Conservation (phyloP, 2,888 invertebrate species). For the Agelastica alni region DNA sequence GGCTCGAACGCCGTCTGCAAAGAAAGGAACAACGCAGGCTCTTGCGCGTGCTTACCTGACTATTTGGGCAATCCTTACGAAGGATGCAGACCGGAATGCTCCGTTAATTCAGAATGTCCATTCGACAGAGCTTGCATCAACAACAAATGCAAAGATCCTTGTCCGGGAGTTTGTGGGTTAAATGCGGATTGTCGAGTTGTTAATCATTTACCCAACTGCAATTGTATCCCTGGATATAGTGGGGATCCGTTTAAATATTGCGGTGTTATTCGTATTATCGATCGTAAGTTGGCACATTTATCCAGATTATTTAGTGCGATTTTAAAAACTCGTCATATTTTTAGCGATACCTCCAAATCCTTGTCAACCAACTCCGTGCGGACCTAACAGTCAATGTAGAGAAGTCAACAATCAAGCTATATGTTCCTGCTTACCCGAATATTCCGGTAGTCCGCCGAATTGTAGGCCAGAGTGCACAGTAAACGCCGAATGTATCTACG, state of each 20-base stretch:
- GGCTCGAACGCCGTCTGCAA: constrained; percentile 67
- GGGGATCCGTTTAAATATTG: constrained; percentile 68
- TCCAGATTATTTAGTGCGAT: not conserved
- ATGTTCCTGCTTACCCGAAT: constrained; percentile 75
- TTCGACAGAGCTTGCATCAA: constrained; percentile 69
- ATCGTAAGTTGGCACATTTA: constrained; percentile 34
- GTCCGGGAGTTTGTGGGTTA: constrained; percentile 66
- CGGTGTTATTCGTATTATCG: constrained; percentile 43
- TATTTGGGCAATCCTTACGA: constrained; percentile 70
- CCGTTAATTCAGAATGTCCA: constrained; percentile 68
- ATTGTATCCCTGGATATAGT: constrained; percentile 62
- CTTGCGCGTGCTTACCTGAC: constrained; percentile 63
- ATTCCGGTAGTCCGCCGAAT: constrained; percentile 77
- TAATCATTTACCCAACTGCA: constrained; percentile 68
- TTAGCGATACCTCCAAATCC: constrained; percentile 58
- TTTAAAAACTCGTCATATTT: not conserved
- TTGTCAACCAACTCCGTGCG: constrained; percentile 80
- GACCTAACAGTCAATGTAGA: constrained; percentile 79
- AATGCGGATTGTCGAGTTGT: constrained; percentile 69
- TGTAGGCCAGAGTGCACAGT: constrained; percentile 84
- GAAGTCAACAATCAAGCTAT: constrained; percentile 72
- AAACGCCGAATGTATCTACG: constrained; percentile 78
- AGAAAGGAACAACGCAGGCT: constrained; percentile 57
- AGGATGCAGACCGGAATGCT: constrained; percentile 67
- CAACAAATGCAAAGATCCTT: constrained; percentile 67